phyloP scores from a whole-genome alignment of 2,888 invertebrate species.

The Rhaphigaster nebulosa region DNA sequence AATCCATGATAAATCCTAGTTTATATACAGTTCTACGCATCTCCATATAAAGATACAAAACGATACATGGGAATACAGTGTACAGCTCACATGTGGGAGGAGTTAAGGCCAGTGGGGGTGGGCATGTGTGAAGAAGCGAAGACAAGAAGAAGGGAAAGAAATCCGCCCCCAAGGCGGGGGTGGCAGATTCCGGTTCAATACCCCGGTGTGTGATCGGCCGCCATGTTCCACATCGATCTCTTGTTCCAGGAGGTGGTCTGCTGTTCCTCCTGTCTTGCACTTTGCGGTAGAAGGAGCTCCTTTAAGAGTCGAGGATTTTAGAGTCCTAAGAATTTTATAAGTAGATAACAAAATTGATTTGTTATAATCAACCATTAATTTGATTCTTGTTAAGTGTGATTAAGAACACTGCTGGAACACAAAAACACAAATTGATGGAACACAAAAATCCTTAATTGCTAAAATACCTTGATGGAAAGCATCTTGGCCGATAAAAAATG shows the following conservation, averaged over 20 bases:
- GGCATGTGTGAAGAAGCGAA: constrained; percentile 44
- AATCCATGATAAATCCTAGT: not conserved
- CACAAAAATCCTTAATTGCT: no score
- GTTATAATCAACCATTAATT: no score
- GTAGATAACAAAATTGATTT: no score
- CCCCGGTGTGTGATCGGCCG: constrained; percentile 29
- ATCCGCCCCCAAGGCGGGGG: constrained; percentile 29
- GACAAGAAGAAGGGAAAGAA: constrained; percentile 43
- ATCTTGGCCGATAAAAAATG: no score
- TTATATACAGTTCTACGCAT: not conserved
- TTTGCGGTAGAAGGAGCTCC: not conserved
- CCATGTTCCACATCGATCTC: constrained; percentile 33
- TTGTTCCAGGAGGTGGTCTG: not conserved
- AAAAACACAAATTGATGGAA: no score
- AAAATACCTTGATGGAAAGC: no score
- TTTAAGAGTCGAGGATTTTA: not conserved
- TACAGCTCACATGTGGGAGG: constrained; percentile 29
- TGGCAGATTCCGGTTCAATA: constrained; percentile 22
- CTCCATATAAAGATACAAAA: not conserved
- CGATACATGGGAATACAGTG: not conserved
- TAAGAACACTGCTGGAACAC: no score
- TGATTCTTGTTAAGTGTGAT: no score
- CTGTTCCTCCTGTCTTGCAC: not conserved
- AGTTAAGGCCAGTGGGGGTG: constrained; percentile 19
- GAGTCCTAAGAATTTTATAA: not conserved